Evolutionary conservation across 2,113 vertebrate species (phyloP).

Genomic region (Tichodroma muraria): DNA sequence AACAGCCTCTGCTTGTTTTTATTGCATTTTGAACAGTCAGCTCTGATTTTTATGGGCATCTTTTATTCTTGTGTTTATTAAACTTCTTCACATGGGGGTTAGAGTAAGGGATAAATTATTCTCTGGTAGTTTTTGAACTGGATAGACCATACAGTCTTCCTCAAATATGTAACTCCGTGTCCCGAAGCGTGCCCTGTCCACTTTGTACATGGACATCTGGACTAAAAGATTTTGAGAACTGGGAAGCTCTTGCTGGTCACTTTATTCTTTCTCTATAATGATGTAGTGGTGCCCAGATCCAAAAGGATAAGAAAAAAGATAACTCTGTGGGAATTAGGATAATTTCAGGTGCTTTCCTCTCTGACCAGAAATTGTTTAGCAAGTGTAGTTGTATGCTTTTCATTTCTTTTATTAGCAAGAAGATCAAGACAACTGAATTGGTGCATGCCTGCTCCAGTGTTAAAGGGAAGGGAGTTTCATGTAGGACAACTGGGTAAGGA

Average conservation of each 20-base stretch:
- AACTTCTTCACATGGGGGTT: slow-evolving; percentile 23
- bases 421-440: neutral
- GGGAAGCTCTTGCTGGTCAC: neutral
- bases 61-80: slow-evolving; percentile 61
- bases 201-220: neutral
- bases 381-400: neutral
- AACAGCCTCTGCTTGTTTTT: slow-evolving; percentile 27
- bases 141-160: neutral
- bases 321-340: neutral
- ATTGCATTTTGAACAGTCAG: slow-evolving; percentile 44
- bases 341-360: neutral
- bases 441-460: neutral
- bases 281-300: neutral
- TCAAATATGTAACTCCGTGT: neutral
- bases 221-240: neutral
- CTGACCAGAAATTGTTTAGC: neutral
- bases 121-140: neutral
- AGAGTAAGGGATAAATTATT: slow-evolving; percentile 4
- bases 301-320: neutral
- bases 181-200: neutral
- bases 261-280: neutral
- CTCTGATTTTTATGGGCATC: slow-evolving; percentile 53
- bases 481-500: neutral
- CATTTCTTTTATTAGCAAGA: neutral
- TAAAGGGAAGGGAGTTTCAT: neutral